These are phyloP conservation scores for Micronycteris hirsuta DNA, from an alignment of 2,113 vertebrate genomes.

Conservation along the genomic window DNA sequence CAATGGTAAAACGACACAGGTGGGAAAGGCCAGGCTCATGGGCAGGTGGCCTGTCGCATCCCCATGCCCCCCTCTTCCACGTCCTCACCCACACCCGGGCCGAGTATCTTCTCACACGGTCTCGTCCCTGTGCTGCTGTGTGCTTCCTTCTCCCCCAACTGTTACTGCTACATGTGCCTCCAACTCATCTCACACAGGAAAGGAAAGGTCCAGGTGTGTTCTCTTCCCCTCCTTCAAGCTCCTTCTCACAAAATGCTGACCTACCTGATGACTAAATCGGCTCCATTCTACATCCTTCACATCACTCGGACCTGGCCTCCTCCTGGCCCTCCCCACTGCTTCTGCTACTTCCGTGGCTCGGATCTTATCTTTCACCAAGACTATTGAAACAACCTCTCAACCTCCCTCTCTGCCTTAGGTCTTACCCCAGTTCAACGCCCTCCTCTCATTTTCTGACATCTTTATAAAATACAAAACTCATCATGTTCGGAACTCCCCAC, in stretches of 20 bases:
- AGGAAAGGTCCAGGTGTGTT: background rate
- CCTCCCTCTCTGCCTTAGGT: background rate
- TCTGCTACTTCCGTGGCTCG: background rate
- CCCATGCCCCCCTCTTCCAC: background rate
- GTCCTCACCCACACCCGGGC: background rate
- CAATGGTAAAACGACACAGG: background rate
- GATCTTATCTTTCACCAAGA: background rate
- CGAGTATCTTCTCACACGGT: background rate
- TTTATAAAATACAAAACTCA: background rate
- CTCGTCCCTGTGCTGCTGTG: background rate
- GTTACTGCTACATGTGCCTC: background rate
- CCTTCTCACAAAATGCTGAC: background rate
- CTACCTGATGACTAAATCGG: background rate
- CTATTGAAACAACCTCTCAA: background rate
- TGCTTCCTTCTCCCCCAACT: background rate
- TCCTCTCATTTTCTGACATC: background rate
- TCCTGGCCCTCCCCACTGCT: background rate
- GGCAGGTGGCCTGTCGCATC: background rate
- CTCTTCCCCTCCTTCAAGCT: background rate
- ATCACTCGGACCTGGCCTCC: background rate
- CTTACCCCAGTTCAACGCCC: background rate
- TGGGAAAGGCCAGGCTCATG: background rate
- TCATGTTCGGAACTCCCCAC: background rate
- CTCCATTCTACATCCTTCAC: background rate
- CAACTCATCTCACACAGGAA: background rate